Evolutionary conservation across 1,140 invertebrate genomes (phyloP), one percentile per base, ranked within the genome.

Genomic region (Camponotus floridanus): DNA sequence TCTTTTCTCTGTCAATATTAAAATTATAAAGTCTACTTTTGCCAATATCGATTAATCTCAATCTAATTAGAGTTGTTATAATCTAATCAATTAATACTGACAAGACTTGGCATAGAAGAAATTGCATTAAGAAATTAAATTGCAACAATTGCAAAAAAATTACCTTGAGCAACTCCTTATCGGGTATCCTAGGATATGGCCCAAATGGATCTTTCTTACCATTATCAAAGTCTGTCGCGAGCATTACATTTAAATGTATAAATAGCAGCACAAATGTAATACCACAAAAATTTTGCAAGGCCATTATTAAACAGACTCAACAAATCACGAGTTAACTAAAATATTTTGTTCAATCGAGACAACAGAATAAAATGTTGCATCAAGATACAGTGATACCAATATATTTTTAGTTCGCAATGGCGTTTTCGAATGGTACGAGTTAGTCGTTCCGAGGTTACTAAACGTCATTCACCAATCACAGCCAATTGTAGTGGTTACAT

Each of bases 111-210:
- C 5, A 0, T 26, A 3, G 45, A 9, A n/a, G n/a, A n/a, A n/a
- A n/a, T n/a, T n/a, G n/a, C n/a, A 7, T 71, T 5, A 42, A 26
- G 5, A 59, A 70, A n/a, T 71, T n/a, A 3, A 45, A 45, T 65
- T 3, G n/a, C 2, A 57, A 71, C 33, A 61, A 73, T 31, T 8
- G 3, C 11, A 1, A 9, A 45, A 62, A 73, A n/a, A n/a, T 83
- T 83, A 83, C 79, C 79, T 83, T 36, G 8, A 83, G 2, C 18
- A 4, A 5, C 0, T 83, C 21, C n/a, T 36, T 36, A n/a, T 73
- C 39, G 3, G 79, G 79, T 61, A 83, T 83, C 8, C 79, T 83
- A 1, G 79, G 79, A 26, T 48, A 74, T 51, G 79, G 68, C 9
- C 79, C 68, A 3, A 21, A 21, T 4, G 6, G 55, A 81, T 81